A percentile compares a stretch with the other conserved stretches of the same genome.
These are phyloP conservation scores for Urechis unicinctus DNA, from an alignment of 2,888 invertebrate species.

Conservation along the genomic window DNA sequence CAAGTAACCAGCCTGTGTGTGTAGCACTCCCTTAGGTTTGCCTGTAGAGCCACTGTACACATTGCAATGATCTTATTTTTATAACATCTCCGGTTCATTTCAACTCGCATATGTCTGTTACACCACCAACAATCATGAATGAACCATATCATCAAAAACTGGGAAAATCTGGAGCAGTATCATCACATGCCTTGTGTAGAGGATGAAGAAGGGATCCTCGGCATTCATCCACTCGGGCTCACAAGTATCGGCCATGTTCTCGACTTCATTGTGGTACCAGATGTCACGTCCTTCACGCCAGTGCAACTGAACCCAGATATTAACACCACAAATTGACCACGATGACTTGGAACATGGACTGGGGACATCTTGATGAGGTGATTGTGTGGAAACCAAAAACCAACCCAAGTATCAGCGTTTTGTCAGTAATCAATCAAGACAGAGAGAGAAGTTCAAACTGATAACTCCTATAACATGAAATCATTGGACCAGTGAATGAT, in stretches of 20 bases:
- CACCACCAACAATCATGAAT: background rate
- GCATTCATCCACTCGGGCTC: slow-evolving; percentile 92
- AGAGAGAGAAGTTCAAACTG: too few relatives aligned
- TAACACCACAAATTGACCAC: background rate
- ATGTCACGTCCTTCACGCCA: slow-evolving; percentile 63
- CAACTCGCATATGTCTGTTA: background rate
- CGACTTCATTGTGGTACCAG: slow-evolving; percentile 87
- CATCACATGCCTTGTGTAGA: slow-evolving; percentile 76
- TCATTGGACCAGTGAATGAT: too few relatives aligned
- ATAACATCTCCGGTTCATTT: background rate
- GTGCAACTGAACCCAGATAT: slow-evolving; percentile 10
- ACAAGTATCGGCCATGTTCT: slow-evolving; percentile 72
- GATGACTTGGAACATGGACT: too few relatives aligned
- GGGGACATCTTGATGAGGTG: too few relatives aligned
- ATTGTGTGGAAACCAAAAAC: background rate
- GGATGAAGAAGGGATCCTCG: slow-evolving; percentile 94
- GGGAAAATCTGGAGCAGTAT: background rate
- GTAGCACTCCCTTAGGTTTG: slow-evolving; percentile 95
- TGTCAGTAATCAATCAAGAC: too few relatives aligned
- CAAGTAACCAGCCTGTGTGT: slow-evolving; percentile 91
- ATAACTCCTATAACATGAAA: too few relatives aligned
- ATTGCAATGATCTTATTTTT: background rate
- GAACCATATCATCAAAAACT: background rate
- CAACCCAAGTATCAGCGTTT: background rate
- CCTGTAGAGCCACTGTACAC: slow-evolving; percentile 78